Evolutionary conservation across 2,888 invertebrate genomes (phyloP).

Genomic region (Leucophenga montana): DNA sequence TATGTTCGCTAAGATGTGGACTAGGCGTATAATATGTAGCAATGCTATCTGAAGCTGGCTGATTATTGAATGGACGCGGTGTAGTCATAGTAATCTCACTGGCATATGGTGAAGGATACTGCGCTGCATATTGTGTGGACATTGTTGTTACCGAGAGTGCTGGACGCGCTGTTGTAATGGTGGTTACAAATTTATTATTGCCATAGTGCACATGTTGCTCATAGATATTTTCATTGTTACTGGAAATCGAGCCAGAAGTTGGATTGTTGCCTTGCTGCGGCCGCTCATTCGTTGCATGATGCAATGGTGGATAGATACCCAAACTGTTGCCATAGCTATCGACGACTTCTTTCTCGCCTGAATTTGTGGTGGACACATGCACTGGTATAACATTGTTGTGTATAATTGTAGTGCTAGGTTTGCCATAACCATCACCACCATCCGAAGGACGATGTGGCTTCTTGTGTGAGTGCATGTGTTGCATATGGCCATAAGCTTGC

Average conservation of each 20-base stretch:
- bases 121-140: conserved; percentile 48
- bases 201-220: conserved; percentile 32
- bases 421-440: conserved; percentile 42
- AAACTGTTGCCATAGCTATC: conserved; percentile 70
- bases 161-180: conserved; percentile 57
- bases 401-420: conserved; percentile 67
- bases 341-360: conserved; percentile 63
- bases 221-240: conserved; percentile 33
- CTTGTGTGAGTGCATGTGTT: conserved; percentile 38
- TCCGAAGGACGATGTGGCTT: conserved; percentile 32
- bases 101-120: conserved; percentile 53
- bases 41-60: conserved; percentile 57
- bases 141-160: conserved; percentile 48
- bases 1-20: conserved; percentile 68
- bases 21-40: conserved; percentile 67
- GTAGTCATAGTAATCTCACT: conserved; percentile 53
- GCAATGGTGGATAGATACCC: conserved; percentile 56
- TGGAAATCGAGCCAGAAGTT: not conserved
- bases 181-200: conserved; percentile 49
- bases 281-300: conserved; percentile 10
- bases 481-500: conserved; percentile 36
- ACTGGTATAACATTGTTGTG: conserved; percentile 71
- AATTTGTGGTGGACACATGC: conserved; percentile 58
- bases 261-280: not conserved
- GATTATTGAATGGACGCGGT: conserved; percentile 54